Conservation (phyloP, 2,888 invertebrate species). For the Lasioglossum oenotherae region DNA sequence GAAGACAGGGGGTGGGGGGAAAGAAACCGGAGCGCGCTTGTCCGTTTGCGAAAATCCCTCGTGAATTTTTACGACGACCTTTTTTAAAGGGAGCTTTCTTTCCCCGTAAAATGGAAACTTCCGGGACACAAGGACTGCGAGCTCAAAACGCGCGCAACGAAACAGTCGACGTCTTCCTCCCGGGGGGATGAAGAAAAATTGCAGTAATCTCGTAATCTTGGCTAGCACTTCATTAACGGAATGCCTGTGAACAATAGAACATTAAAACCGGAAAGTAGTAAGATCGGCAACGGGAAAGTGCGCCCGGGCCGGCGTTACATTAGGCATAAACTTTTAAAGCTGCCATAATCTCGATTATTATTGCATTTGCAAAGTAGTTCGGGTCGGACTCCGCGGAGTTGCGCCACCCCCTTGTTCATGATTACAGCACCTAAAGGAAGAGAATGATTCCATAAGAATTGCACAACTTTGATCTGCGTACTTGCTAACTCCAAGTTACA, state of each 20-base stretch:
- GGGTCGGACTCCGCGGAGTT: not conserved
- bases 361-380: conserved; percentile 32
- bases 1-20: too few species aligned
- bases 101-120: not conserved
- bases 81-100: conserved; percentile 9
- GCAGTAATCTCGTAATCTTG: conserved; percentile 22
- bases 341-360: conserved; percentile 53
- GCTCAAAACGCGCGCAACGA: not conserved
- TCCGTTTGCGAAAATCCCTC: conserved; percentile 39
- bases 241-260: conserved; percentile 14
- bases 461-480: not conserved
- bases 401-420: not conserved
- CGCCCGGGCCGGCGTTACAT: not conserved
- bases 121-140: not conserved
- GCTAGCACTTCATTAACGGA: conserved; percentile 32
- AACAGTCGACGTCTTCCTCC: conserved; percentile 5
- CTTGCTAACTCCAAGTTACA: not conserved
- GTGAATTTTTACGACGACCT: conserved; percentile 40
- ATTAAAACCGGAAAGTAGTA: conserved; percentile 20
- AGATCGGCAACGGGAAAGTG: not conserved
- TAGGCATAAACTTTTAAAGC: conserved; percentile 47
- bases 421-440: not conserved
- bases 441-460: not conserved
- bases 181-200: conserved; percentile 36
- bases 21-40: not conserved